phyloP scores from a whole-genome alignment of 2,797 vertebrate species.

The Buceros bicornis region DNA sequence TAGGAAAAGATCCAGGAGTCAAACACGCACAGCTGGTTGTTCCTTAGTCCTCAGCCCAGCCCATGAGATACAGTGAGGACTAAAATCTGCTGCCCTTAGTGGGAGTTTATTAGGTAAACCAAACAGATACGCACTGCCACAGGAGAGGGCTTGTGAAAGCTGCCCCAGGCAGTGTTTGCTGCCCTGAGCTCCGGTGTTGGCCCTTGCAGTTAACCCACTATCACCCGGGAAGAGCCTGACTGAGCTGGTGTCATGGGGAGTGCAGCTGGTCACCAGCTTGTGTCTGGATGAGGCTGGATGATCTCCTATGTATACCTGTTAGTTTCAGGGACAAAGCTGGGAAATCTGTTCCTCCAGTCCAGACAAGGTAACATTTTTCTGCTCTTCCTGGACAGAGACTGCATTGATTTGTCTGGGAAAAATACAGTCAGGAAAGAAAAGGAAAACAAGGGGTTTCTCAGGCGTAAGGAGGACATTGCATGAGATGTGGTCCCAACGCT shows the following conservation, averaged over 20 bases:
- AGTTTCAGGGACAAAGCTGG: background rate
- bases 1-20: background rate
- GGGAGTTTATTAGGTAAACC: background rate
- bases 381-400: background rate
- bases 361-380: background rate
- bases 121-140: background rate
- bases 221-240: background rate
- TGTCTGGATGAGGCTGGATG: background rate
- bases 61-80: background rate
- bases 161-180: background rate
- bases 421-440: background rate
- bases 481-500: background rate
- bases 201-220: slow-evolving; percentile 7
- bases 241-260: background rate
- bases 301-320: background rate
- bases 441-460: background rate
- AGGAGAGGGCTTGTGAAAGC: background rate
- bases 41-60: background rate
- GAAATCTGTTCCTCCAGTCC: background rate
- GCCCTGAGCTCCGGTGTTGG: background rate
- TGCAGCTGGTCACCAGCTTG: background rate
- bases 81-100: background rate
- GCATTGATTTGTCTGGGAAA: background rate
- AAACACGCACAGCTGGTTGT: background rate
- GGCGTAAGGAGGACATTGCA: background rate